Conservation (phyloP, 2,888 invertebrate genomes). For the Lacanobia oleracea region DNA sequence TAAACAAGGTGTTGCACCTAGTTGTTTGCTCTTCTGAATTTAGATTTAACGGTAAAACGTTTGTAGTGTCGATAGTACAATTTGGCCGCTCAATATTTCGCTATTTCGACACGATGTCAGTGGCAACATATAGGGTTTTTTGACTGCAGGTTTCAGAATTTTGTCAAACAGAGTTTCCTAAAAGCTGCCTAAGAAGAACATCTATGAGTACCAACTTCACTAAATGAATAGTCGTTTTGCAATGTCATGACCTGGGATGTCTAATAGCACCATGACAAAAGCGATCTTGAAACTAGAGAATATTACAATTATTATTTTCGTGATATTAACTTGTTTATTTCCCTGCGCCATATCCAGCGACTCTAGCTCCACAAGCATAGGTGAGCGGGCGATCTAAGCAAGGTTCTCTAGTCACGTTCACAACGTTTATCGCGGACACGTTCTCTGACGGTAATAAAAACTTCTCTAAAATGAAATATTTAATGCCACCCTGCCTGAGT, state of each 20-base stretch:
- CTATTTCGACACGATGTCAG: background rate
- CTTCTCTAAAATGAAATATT: conserved; percentile 90
- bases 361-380: conserved; percentile 68
- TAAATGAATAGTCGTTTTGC: too few species aligned
- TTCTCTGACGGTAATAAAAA: conserved; percentile 88
- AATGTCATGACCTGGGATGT: too few species aligned
- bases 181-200: too few species aligned
- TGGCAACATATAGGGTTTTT: background rate
- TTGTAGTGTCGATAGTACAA: background rate
- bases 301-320: background rate
- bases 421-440: conserved; percentile 88
- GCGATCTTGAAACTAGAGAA: background rate
- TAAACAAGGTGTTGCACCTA: background rate
- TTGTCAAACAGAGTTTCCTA: too few species aligned
- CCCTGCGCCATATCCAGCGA: conserved; percentile 60
- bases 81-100: background rate
- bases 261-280: too few species aligned
- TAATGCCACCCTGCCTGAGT: conserved; percentile 84
- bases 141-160: background rate
- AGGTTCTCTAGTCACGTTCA: conserved; percentile 87
- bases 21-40: background rate
- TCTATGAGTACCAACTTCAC: too few species aligned
- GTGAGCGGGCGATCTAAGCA: conserved; percentile 77
- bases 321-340: conserved; percentile 27
- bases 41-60: background rate